These are phyloP conservation scores for Incurvaria masculella DNA, from an alignment of 2,888 invertebrate species.

Conservation along the genomic window DNA sequence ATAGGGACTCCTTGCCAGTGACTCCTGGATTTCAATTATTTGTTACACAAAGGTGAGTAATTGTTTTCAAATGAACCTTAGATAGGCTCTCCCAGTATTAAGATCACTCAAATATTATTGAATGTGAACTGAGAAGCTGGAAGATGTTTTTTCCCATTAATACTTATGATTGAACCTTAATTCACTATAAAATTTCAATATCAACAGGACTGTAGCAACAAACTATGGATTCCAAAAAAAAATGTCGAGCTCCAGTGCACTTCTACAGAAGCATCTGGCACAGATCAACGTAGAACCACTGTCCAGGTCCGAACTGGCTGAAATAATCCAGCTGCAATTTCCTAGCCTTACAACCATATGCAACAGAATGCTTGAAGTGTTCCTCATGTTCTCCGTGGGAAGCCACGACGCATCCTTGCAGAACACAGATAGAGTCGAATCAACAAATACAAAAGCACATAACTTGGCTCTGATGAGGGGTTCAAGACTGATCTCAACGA, in stretches of 20 bases:
- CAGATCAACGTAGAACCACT: slow-evolving; percentile 80
- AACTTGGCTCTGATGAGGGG: slow-evolving; percentile 36
- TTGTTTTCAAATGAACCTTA: neutral
- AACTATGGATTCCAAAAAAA: slow-evolving; percentile 61
- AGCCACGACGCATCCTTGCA: slow-evolving; percentile 54
- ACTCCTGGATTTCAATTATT: slow-evolving; percentile 90
- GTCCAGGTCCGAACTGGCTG: slow-evolving; percentile 68
- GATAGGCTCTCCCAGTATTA: no score
- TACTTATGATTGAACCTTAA: neutral
- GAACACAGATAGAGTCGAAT: slow-evolving; percentile 28
- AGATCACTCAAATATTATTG: no score
- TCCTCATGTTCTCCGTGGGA: slow-evolving; percentile 73
- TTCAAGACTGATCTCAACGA: slow-evolving; percentile 70
- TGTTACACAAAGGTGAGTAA: slow-evolving; percentile 73
- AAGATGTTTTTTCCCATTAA: neutral
- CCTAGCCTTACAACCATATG: slow-evolving; percentile 70
- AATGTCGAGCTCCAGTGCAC: slow-evolving; percentile 60
- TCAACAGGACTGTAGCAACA: slow-evolving; percentile 56
- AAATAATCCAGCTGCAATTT: slow-evolving; percentile 67
- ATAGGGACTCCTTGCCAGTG: slow-evolving; percentile 75
- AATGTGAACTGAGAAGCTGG: no score
- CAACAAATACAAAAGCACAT: slow-evolving; percentile 19
- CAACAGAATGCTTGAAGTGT: slow-evolving; percentile 77
- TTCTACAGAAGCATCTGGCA: slow-evolving; percentile 80
- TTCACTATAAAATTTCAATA: slow-evolving; percentile 5